Evolutionary conservation across 2,113 vertebrate species (phyloP).

Genomic region (Drymodes brunneopygia): DNA sequence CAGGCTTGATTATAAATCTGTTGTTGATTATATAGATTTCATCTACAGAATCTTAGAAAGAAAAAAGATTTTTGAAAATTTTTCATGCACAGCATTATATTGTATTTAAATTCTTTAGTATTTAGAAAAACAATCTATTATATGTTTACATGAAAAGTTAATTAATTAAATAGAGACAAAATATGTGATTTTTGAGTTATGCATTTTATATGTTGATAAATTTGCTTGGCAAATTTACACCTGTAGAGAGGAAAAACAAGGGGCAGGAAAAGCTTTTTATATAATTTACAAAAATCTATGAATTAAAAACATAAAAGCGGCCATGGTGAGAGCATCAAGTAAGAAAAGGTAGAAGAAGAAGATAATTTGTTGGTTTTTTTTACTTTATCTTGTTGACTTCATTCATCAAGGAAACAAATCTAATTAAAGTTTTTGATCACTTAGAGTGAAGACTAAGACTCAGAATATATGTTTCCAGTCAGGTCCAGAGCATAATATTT

Average conservation of each 20-base stretch:
- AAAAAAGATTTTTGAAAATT: neutral
- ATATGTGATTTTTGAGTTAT: neutral
- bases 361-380: fast-evolving
- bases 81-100: neutral
- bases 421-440: neutral
- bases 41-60: neutral
- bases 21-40: neutral
- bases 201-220: neutral
- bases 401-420: neutral
- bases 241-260: neutral
- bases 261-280: neutral
- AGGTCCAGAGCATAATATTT: neutral
- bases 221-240: neutral
- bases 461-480: neutral
- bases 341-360: neutral
- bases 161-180: neutral
- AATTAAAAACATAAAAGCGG: neutral
- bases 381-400: neutral
- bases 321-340: neutral
- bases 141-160: neutral
- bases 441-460: neutral
- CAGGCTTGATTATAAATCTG: neutral
- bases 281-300: neutral
- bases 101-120: neutral
- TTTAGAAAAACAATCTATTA: neutral